These are phyloP conservation scores for Gadus macrocephalus DNA, from an alignment of 2,113 vertebrate species.

Conservation along the genomic window DNA sequence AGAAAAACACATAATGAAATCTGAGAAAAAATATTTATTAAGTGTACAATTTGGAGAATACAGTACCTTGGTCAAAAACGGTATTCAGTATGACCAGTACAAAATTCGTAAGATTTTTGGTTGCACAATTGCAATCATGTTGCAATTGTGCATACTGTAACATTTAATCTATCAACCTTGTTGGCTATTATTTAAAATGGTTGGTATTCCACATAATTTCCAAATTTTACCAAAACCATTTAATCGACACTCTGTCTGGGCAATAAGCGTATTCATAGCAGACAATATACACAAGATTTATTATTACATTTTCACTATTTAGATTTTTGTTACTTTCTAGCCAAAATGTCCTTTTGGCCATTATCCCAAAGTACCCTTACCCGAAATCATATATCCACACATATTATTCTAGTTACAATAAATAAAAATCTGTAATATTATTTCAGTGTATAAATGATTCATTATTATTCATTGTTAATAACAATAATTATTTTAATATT, in stretches of 20 bases:
- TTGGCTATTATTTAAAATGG: neutral
- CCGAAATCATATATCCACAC: neutral
- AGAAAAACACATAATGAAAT: slow-evolving; percentile 21
- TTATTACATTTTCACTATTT: too few species aligned
- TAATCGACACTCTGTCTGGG: too few species aligned
- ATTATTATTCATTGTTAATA: too few species aligned
- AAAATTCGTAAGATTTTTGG: neutral
- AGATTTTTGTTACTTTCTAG: neutral
- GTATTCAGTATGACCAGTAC: neutral
- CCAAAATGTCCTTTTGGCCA: neutral
- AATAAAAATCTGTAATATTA: slow-evolving; percentile 8
- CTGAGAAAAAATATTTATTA: slow-evolving; percentile 59
- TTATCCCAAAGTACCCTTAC: neutral
- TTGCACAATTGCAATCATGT: neutral
- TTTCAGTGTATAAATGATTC: slow-evolving; percentile 5
- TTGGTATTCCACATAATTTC: neutral
- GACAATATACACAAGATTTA: too few species aligned
- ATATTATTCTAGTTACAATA: neutral
- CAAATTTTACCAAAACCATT: too few species aligned
- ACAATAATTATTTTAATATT: slow-evolving; percentile 19
- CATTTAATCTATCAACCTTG: neutral
- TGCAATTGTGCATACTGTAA: neutral
- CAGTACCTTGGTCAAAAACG: neutral
- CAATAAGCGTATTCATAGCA: too few species aligned
- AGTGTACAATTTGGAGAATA: slow-evolving; percentile 30